Base-by-base conservation (phyloP, 2,797 vertebrate species). In the Megaceryle alcyon region DNA sequence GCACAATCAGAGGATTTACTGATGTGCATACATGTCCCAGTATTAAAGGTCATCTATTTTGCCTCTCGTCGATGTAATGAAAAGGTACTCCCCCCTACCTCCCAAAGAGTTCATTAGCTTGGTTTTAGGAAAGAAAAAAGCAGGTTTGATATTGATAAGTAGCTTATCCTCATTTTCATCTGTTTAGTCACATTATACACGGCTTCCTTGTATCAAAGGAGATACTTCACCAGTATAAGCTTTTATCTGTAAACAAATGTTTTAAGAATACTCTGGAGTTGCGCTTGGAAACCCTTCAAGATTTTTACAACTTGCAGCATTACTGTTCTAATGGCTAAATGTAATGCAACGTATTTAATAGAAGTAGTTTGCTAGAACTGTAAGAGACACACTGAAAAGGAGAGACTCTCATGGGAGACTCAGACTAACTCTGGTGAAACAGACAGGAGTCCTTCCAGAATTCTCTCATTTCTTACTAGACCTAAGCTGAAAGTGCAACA, bases 11-110 rank as follows among this genome's bases (percentile, higher is more conserved):
- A 69, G 22, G 12, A 81, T 66, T 59, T 68, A 37, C 0, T 41
- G 14, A 76, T 37, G 31, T 31, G 54, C 80, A 39, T 25, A 54
- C 0, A 0, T n/a, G 37, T 41, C 33, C 28, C 65, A 54, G 17
- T 20, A 48, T 16, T 44, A 35, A 22, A 6, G 3, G 53, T 33
- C n/a, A 94, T 35, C n/a, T 48, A 25, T 41, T 83, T 86, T 31
- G 49, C 33, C 15, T 72, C 53, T 84, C 26, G 14, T 48, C 28
- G 22, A 8, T 41, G 41, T 7, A 77, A 85, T 33, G 26, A 71
- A 84, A 78, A 69, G 20, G 68, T 15, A 23, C 6, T 8, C 14
- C 28, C 31, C n/a, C 4, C 48, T 13, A 1, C 7, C 1, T 5
- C 2, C 4, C 7, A 10, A 21, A 21, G 5, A 28, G 8, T 1